Evolutionary conservation across 1,140 invertebrate genomes (phyloP), one percentile per base, ranked within the genome.

Genomic region (Calliphora vicina): DNA sequence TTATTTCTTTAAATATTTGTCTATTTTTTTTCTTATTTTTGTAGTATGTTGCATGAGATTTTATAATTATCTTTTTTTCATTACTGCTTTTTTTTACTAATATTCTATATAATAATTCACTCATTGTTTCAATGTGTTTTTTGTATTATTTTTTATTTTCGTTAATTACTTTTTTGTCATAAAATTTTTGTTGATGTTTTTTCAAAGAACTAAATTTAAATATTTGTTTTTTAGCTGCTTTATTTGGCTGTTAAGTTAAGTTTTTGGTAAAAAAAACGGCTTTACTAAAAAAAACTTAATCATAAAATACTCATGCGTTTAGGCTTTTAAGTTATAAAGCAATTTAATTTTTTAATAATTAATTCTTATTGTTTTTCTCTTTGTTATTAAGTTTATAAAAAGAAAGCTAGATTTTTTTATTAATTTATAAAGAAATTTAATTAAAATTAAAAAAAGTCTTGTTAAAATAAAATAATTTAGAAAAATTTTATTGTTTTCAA

Each of bases 31-130:
- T 27, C 12, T 80, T 85, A 83, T 61, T 87, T 84, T 86, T 87
- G 86, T 88, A 88, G 86, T 88, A 88, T 88, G 87, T 89, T 90
- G 88, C 88, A 90, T 90, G 88, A 90, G 88, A 89, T 90, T 89
- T 90, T 88, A 88, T 90, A 85, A 88, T 90, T 90, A 83, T 84
- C 87, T 88, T 89, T 89, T 89, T 80, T 80, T 80, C n/a, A 23
- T 82, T 80, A 12, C 50, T 67, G 61, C 61, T 67, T 76, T 27
- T 35, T n/a, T 25, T 29, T 81, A 29, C 71, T 76, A 76, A 80
- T 83, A 61, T 71, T 27, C 35, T 80, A n/a, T 61, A 57, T 61
- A 23, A n/a, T n/a, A n/a, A n/a, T n/a, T n/a, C 23, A 42, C 50
- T 74, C 43, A 57, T 83, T 57, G 80, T 61, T 29, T 50, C 13